Base-by-base conservation (phyloP, 2,113 vertebrate species). In the Oxyura jamaicensis region DNA sequence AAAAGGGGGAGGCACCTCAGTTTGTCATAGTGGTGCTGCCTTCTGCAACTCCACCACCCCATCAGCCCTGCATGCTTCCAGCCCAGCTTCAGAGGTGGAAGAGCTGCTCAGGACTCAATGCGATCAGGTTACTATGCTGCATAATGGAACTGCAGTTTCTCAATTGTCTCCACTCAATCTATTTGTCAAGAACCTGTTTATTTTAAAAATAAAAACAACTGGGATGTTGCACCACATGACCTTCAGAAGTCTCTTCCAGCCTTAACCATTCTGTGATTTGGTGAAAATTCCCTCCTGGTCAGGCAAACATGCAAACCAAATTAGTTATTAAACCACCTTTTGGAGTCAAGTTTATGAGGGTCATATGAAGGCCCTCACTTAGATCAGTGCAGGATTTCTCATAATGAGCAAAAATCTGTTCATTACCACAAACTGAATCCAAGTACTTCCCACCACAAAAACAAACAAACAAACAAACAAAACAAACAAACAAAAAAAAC, bases 261-360 rank as follows among this genome's bases (percentile, higher is more conserved):
- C 35, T 39, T 26, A 39, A 28, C 25, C 23, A 63, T 39, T 63
- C 35, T 63, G 60, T 63, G 60, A 39, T 39, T 26, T 63, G 35
- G 35, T 63, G 35, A 63, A 63, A 88, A 63, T 2, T 41, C 28
- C 58, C 42, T 91, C 65, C 46, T 68, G 82, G 48, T 25, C 69
- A n/a, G 63, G 62, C 52, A 77, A 93, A 77, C 50, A 52, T 36
- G 50, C n/a, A 81, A 63, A 46, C 2, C 56, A 26, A 25, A 10
- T 14, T 15, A n/a, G 10, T 82, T 74, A 62, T 86, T 60, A 76
- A 86, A 69, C 80, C 66, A 73, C 87, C 59, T 72, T 83, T 48
- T 75, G 66, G 75, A 92, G 76, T 68, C 73, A 87, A 79, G 85
- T 55, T 96, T 88, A 46, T 88, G 71, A 83, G 26, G 93, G 88